These are phyloP conservation scores for Tachysurus vachellii DNA, from an alignment of 2,113 vertebrate genomes.

Conservation along the genomic window DNA sequence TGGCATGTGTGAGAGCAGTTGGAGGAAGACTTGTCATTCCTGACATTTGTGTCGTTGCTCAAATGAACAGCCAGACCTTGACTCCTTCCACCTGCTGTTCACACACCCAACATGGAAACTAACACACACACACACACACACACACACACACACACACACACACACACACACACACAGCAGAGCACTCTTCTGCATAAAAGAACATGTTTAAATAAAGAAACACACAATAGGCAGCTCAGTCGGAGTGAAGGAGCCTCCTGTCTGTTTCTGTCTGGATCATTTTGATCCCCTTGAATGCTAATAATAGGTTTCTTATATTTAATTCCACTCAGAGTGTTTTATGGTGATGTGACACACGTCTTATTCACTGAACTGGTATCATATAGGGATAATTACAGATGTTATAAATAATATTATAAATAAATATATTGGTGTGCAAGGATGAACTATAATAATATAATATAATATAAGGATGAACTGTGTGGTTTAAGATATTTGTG, in stretches of 20 bases:
- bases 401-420: background rate
- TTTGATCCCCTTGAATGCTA: background rate
- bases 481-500: no score
- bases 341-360: background rate
- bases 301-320: background rate
- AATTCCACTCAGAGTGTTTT: no score
- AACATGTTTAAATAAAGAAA: conserved; percentile 20
- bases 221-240: conserved; percentile 5
- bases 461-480: no score
- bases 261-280: conserved; percentile 2
- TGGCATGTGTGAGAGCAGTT: conserved; percentile 18
- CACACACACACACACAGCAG: conserved; percentile 18
- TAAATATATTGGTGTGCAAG: no score
- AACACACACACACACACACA: conserved; percentile 21
- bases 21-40: conserved; percentile 23
- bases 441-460: no score
- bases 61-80: conserved; percentile 36
- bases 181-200: background rate
- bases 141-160: conserved; percentile 38
- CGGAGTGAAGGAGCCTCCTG: background rate
- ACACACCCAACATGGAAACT: conserved; percentile 23
- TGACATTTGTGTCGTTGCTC: conserved; percentile 18
- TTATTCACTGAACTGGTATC: background rate
- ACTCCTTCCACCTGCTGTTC: conserved; percentile 28
- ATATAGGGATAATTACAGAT: background rate